Evolutionary conservation across 2,888 invertebrate genomes (phyloP), one percentile per base, ranked within the genome.

Genomic region (Drosophila phalerata): DNA sequence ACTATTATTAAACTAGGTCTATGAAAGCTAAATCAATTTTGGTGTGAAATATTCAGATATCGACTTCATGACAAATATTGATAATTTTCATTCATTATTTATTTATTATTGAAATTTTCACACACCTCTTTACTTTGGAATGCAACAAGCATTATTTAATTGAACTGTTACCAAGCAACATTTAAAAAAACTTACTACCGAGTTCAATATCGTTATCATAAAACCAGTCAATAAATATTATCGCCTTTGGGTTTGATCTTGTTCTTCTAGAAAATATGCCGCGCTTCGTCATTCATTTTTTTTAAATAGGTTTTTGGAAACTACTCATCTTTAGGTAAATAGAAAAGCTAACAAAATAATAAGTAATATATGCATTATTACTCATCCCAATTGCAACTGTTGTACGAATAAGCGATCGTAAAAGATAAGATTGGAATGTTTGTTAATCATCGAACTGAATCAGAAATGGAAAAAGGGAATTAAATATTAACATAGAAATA

Each of bases 381-480:
- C 17, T 70, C 73, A 74, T 57, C 15, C n/a, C 0, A 11, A 5
- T n/a, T 19, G 40, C n/a, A 52, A 57, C n/a, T 5, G 47, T 32
- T 8, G 43, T 13, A 2, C 8, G 22, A 22, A 22, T 43, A 22
- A 13, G 22, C 40, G 42, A 48, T 56, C 13, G 17, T 17, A 1
- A 8, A 3, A 28, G 40, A 61, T 74, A 38, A 30, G 52, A 48
- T 37, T 32, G n/a, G 5, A 30, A 28, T 25, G 9, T 55, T 2
- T 1, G 19, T 32, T 51, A 47, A 6, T 53, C 73, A 68, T 51
- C 15, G 8, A 34, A 45, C 0, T 6, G 3, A 37, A 4, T 51
- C 47, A 32, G 13, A 32, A 38, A 10, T 38, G 8, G 4, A 3
- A 3, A 37, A 13, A 13, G 11, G 13, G 13, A 1, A 4, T 8